Evolutionary conservation across 2,888 invertebrate species (phyloP), one percentile per base, ranked within the genome.

Genomic region (Onchidella celtica): DNA sequence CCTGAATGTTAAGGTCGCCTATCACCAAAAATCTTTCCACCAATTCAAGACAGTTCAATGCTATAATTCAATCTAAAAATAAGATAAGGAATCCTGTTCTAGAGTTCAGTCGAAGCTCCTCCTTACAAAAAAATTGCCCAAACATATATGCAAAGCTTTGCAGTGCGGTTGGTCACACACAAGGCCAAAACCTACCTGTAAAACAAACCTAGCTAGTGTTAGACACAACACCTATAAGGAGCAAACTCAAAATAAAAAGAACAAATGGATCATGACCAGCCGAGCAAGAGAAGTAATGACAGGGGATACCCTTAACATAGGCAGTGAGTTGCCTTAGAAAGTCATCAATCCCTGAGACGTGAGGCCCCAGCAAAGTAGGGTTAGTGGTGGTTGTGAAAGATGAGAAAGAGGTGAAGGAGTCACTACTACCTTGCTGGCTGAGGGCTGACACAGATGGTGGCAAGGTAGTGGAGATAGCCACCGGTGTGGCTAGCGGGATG

Each of bases 391-490:
- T 84, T 83, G 79, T 84, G 79, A 83, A 83, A 81, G 84, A 84
- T 68, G 82, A 84, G 79, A 85, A 81, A 82, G 84, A 83, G 81
- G 86, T 82, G 74, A 84, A 79, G 47, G 78, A 61, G 40, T 83
- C 79, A 77, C 81, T 85, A 85, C 84, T 88, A 90, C 91, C 90
- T 89, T 90, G 90, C 83, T 89, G 89, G 73, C 88, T 88, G 57
- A 95, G 94, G 90, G 95, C 95, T 78, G 95, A 95, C 83, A 95
- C 95, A 76, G 95, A 95, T 73, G 95, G 95, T 70, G 95, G 95
- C 83, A 95, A 91, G 2, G 95, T 95, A 40, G 90, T 92, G 36
- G 95, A 95, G 55, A 95, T 94, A 21, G 95, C 95, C 79, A 95
- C 94, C 21, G 95, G 95, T 63, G 95, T 95, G 27, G 90, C 88